Evolutionary conservation across 64 coral and sea anemone species (phyloP), one percentile per base, ranked within the genome.

Genomic region (Porites lutea): DNA sequence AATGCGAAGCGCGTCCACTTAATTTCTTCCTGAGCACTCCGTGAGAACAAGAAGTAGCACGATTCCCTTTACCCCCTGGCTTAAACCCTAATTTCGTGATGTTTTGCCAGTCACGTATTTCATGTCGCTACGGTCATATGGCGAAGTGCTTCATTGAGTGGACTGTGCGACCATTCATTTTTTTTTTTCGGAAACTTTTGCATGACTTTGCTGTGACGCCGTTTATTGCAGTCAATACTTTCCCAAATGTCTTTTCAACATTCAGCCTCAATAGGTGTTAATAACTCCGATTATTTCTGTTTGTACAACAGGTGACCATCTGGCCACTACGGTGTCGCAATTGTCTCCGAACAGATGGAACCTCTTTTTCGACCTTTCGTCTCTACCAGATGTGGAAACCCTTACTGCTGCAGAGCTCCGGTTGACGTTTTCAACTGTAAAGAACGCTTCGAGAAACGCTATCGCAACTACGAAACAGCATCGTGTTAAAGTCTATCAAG

Each of bases 391-490:
- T 54, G 27, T 88, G 16, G 95, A 97, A 68, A 88, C 58, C 43
- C 62, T 97, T 59, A 82, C 73, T 8, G 71, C 92, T 20, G 92
- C 92, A 76, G 87, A 97, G 53, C 88, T 97, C 16, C 95, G 92
- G 47, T 69, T 84, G 63, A 84, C 81, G 59, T 86, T 97, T 88
- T 91, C 79, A 82, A 63, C 60, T 51, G 16, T 15, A 79, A 72
- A 53, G 48, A 53, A 54, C 4, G n/a, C 62, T 62, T 50, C 59
- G 18, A 91, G 81, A 63, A 13, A 53, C 7, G 52, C 74, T 27
- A 23, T 14, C 49, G 14, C 44, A 83, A 71, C 64, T 59, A 43
- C 47, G 9, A 58, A 80, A 48, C 67, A 73, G 48, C 79, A 86
- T 57, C 82, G 88, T 59, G 86, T 94, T 52, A 82, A 74, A 20